These are phyloP conservation scores for Naja naja DNA, from an alignment of 2,113 vertebrate genomes.

Conservation along the genomic window DNA sequence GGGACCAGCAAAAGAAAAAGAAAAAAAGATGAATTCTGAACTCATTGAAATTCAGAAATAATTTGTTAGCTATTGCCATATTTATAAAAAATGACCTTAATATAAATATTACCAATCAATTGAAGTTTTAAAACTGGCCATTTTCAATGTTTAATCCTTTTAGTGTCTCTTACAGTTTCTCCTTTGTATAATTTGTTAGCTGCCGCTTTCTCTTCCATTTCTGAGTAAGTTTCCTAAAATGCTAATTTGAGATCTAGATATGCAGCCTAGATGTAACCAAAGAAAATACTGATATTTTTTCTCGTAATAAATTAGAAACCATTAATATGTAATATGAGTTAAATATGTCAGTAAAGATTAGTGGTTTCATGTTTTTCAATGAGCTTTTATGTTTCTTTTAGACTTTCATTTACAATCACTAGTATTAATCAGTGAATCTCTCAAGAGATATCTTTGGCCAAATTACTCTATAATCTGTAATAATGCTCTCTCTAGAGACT, in stretches of 20 bases:
- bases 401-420: neutral
- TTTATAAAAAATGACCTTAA: neutral
- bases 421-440: slow-evolving; percentile 2
- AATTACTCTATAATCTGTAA: slow-evolving; percentile 48
- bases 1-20: neutral
- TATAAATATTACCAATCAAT: neutral
- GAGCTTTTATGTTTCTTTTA: neutral
- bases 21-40: neutral
- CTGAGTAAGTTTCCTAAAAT: neutral
- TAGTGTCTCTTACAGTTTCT: neutral
- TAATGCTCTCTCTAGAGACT: slow-evolving; percentile 32
- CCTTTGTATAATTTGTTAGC: neutral
- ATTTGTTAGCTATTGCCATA: neutral
- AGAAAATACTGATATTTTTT: neutral
- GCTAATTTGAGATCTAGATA: neutral
- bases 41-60: neutral
- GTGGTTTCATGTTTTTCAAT: slow-evolving; percentile 11
- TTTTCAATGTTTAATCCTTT: neutral
- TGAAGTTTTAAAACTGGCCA: neutral
- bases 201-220: neutral
- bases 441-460: slow-evolving; percentile 35
- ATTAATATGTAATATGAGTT: neutral
- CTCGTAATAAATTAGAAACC: slow-evolving; percentile 30
- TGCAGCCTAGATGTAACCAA: neutral
- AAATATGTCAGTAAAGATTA: slow-evolving; percentile 39